Conservation (phyloP, 2,113 vertebrate genomes). For the Lonchura striata region DNA sequence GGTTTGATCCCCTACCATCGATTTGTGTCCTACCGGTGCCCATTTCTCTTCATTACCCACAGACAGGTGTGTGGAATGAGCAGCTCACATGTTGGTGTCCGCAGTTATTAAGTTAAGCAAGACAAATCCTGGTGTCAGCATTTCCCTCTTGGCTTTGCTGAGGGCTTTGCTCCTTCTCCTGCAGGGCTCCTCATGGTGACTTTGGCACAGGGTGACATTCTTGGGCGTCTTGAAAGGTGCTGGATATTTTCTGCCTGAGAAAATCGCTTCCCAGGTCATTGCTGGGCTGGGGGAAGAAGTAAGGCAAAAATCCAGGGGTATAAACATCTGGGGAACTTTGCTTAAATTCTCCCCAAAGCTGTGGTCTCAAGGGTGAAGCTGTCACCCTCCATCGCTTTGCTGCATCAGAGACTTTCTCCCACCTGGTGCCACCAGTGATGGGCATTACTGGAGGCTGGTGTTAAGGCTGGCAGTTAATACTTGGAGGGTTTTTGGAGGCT, state of each 20-base stretch:
- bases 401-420: not conserved
- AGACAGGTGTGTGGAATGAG: slow-evolving; percentile 16
- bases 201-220: not conserved
- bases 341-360: not conserved
- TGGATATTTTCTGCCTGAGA: not conserved
- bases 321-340: not conserved
- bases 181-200: not conserved
- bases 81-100: slow-evolving; percentile 39
- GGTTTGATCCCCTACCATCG: not conserved
- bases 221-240: not conserved
- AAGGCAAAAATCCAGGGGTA: not conserved
- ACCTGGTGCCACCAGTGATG: not conserved
- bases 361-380: not conserved
- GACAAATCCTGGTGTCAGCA: not conserved
- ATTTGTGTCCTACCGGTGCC: slow-evolving; percentile 13
- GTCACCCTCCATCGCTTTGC: not conserved
- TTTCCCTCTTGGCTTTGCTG: not conserved
- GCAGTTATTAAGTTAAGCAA: slow-evolving; percentile 50
- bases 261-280: accelerated
- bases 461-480: not conserved
- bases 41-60: slow-evolving; percentile 42
- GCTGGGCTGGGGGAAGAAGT: not conserved
- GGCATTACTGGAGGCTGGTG: accelerated
- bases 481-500: not conserved
- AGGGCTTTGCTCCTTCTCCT: not conserved